These are phyloP conservation scores for Pycnonotus jocosus DNA, from an alignment of 2,113 vertebrate genomes.

Conservation along the genomic window DNA sequence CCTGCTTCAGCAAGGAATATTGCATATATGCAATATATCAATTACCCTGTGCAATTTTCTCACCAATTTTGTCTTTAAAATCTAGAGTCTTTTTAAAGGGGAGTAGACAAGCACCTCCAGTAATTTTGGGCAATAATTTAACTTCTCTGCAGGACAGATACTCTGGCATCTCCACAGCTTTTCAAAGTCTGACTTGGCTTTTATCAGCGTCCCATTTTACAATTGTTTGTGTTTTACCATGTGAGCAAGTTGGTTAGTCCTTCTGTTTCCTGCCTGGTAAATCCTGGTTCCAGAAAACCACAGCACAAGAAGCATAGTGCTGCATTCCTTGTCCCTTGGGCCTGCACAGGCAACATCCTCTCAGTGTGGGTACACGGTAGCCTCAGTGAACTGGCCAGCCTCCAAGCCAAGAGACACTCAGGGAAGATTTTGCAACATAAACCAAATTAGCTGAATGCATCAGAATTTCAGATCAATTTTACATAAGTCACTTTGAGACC, in stretches of 20 bases:
- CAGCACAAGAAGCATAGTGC: background rate
- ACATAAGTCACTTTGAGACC: background rate
- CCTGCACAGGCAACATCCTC: too few species aligned
- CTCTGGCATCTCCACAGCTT: background rate
- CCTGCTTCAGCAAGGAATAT: background rate
- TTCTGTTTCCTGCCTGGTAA: background rate
- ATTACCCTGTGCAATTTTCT: background rate
- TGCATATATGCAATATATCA: background rate
- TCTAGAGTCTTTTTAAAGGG: background rate
- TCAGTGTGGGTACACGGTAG: background rate
- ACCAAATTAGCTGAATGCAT: background rate
- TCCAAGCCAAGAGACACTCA: background rate
- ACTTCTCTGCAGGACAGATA: background rate
- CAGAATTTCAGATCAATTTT: background rate
- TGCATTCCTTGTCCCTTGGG: background rate
- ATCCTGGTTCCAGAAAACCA: background rate
- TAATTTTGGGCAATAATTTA: background rate
- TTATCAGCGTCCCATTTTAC: background rate
- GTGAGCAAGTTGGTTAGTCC: background rate
- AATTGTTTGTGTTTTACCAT: background rate
- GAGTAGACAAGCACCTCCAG: background rate
- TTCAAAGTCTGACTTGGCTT: background rate
- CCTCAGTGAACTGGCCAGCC: background rate
- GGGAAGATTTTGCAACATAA: background rate
- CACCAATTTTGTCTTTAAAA: background rate